Evolutionary conservation across 2,113 vertebrate species (phyloP).

Genomic region (Zosterops pallidus): DNA sequence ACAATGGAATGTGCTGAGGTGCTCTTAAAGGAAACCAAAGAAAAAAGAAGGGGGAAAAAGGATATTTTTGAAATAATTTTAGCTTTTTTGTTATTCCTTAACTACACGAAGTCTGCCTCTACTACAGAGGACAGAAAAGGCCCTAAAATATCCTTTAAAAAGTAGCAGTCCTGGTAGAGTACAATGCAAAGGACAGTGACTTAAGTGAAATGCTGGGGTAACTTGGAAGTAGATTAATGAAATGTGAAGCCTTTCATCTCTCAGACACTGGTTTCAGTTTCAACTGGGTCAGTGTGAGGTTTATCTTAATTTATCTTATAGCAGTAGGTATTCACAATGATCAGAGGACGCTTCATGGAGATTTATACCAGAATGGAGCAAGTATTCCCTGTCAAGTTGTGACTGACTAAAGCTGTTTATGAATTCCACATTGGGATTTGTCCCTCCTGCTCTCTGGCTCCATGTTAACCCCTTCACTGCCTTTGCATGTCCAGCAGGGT

Average conservation of each 20-base stretch:
- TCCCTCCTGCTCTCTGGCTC: neutral
- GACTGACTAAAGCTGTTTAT: neutral
- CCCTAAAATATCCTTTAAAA: neutral
- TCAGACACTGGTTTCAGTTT: neutral
- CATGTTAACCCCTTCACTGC: neutral
- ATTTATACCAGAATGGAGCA: neutral
- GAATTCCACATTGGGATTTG: neutral
- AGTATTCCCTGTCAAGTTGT: neutral
- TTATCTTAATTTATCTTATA: neutral
- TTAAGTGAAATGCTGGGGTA: neutral
- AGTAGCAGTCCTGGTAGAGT: neutral
- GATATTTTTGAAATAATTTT: neutral
- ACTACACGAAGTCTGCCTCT: neutral
- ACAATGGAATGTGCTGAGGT: neutral
- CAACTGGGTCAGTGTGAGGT: neutral
- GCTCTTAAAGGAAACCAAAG: neutral
- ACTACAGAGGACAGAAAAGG: neutral
- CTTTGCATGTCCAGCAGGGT: neutral
- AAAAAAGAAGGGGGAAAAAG: fast-evolving
- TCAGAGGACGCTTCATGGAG: neutral
- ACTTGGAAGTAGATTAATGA: neutral
- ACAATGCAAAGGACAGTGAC: neutral
- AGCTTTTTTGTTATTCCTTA: neutral
- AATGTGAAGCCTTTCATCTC: neutral
- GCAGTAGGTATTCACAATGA: neutral